Evolutionary conservation across 2,113 vertebrate genomes (phyloP).

Genomic region (Dipodomys spectabilis): DNA sequence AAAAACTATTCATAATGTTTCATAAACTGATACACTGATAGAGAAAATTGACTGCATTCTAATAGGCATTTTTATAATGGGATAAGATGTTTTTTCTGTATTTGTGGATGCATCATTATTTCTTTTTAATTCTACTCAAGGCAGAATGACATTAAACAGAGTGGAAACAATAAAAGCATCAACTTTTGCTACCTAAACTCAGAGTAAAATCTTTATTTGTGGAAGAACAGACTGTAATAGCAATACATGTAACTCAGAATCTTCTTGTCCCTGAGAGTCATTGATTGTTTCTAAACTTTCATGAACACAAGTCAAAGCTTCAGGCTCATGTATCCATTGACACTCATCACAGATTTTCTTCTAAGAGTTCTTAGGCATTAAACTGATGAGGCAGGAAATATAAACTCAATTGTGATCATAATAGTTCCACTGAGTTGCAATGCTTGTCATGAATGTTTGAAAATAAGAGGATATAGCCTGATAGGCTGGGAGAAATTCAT

Average conservation of each 20-base stretch:
- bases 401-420: background rate
- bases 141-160: slow-evolving; percentile 41
- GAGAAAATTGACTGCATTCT: background rate
- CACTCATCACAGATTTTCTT: background rate
- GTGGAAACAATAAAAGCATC: background rate
- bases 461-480: background rate
- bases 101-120: slow-evolving; percentile 22
- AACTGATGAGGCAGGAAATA: background rate
- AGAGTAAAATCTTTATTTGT: slow-evolving; percentile 7
- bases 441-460: background rate
- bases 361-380: background rate
- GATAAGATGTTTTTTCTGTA: background rate
- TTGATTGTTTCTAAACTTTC: background rate
- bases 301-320: background rate
- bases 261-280: background rate
- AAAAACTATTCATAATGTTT: background rate
- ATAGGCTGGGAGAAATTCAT: background rate
- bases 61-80: too few relatives aligned
- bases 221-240: background rate
- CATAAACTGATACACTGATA: background rate
- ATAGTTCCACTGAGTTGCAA: background rate
- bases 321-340: background rate
- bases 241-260: slow-evolving; percentile 4
- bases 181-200: slow-evolving; percentile 28
- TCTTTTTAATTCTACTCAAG: background rate